Base-by-base conservation (phyloP, 2,113 vertebrate species). In the Arvicanthis niloticus region DNA sequence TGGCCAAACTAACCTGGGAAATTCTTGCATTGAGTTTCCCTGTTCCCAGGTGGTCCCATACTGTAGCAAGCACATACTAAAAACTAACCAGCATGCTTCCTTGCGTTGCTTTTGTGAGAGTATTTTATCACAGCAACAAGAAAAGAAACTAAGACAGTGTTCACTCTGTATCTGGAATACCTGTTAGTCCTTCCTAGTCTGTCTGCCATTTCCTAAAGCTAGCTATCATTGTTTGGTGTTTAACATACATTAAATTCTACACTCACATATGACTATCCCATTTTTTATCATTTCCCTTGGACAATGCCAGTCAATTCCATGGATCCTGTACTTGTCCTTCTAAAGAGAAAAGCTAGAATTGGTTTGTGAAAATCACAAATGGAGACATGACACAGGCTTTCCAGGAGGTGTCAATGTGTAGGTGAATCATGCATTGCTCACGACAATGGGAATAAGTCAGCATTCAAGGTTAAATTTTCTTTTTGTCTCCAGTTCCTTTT, bases 391-490 rank as follows among this genome's bases (percentile, higher is more conserved):
- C 93, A 93, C 60, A 73, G 76, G 85, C 91, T 97, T 97, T 81
- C 90, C 89, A 97, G 95, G 95, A 48, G 92, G 96, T 78, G 78
- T 65, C 97, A 89, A 88, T 58, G 37, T 81, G 75, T 42, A 67
- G 70, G 93, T 96, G 91, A 98, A 91, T 97, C 96, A 97, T 0
- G 48, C 68, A 95, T 96, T 96, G 88, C 96, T 96, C 90, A 91
- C 19, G 73, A 97, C 97, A 95, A 92, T 89, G 45, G 93, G 62
- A 93, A 67, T 88, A 97, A 97, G 86, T 97, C 92, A 96, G 68
- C 67, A 80, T 96, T 97, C 95, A 96, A 78, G 75, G 89, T 92
- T 88, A 73, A 60, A 31, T 88, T 93, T 77, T 94, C 45, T 77
- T 95, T 91, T 80, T 91, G 92, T 92, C 77, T 88, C 48, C 24